Percentiles rank a stretch among this genome's conserved stretches.
Conservation (phyloP, 2,113 vertebrate species). For the Equus quagga region DNA sequence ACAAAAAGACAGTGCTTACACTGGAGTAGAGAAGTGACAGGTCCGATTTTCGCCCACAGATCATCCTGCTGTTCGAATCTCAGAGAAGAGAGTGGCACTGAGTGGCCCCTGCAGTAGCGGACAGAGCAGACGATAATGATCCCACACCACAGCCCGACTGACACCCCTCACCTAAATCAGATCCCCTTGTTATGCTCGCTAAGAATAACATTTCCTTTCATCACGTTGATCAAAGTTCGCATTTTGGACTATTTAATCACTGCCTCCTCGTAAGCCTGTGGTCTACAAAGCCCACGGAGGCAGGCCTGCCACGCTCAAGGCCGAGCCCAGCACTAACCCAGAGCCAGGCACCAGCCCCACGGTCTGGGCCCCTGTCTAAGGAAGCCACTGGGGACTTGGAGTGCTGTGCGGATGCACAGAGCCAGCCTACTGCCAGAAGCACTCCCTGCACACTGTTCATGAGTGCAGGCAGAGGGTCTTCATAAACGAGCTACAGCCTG, state of each 20-base stretch:
- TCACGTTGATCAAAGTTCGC: neutral
- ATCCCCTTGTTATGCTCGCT: neutral
- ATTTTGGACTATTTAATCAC: neutral
- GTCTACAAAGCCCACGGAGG: neutral
- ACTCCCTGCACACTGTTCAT: too few species aligned
- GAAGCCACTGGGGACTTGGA: too few species aligned
- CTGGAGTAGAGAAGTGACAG: neutral
- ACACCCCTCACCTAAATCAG: neutral
- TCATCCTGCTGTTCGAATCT: neutral
- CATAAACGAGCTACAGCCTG: neutral
- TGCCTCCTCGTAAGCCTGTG: neutral
- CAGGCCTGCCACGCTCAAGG: too few species aligned
- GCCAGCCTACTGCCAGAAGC: neutral
- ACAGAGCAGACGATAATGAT: neutral
- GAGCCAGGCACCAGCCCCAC: neutral
- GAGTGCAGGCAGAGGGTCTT: neutral
- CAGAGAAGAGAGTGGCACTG: neutral
- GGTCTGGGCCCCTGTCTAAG: neutral
- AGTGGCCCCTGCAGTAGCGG: too few species aligned
- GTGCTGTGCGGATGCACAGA: too few species aligned
- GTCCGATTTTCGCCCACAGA: neutral
- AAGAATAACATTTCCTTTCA: neutral
- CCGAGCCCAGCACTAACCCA: neutral
- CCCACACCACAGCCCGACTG: neutral
- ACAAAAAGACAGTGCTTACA: neutral